Evolutionary conservation across 2,797 vertebrate genomes (phyloP).

Genomic region (Oreochromis mossambicus): DNA sequence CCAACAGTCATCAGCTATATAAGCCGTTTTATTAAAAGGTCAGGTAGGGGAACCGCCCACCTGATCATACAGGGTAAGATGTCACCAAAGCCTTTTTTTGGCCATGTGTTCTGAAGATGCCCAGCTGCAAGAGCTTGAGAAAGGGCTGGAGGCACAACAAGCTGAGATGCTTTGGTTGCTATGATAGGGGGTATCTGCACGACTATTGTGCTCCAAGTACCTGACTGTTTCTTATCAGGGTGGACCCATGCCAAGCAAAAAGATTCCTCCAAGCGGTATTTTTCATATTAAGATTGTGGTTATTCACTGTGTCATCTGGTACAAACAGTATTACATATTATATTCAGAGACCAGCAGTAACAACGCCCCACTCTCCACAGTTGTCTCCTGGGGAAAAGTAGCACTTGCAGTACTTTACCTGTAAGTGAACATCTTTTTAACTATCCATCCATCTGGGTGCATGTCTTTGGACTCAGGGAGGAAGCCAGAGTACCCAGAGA

Average conservation of each 20-base stretch:
- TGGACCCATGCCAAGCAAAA: neutral
- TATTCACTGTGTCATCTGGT: neutral
- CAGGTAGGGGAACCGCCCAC: neutral
- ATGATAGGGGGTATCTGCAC: neutral
- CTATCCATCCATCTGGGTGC: neutral
- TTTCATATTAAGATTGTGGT: neutral
- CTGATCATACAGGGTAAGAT: neutral
- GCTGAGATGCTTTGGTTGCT: neutral
- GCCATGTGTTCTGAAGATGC: neutral
- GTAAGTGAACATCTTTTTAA: neutral
- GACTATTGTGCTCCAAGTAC: neutral
- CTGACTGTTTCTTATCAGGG: neutral
- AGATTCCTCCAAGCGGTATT: neutral
- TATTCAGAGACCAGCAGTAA: neutral
- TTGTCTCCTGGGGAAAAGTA: neutral
- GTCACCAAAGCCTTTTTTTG: neutral
- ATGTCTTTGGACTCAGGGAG: neutral
- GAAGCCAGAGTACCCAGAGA: neutral
- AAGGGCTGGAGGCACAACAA: neutral
- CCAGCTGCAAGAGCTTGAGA: neutral
- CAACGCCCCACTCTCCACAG: neutral
- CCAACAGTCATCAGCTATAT: neutral
- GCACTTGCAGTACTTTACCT: neutral
- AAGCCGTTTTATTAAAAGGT: neutral
- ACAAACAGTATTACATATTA: neutral